Conservation (phyloP, 2,113 vertebrate species). For the Pedionomus torquatus region DNA sequence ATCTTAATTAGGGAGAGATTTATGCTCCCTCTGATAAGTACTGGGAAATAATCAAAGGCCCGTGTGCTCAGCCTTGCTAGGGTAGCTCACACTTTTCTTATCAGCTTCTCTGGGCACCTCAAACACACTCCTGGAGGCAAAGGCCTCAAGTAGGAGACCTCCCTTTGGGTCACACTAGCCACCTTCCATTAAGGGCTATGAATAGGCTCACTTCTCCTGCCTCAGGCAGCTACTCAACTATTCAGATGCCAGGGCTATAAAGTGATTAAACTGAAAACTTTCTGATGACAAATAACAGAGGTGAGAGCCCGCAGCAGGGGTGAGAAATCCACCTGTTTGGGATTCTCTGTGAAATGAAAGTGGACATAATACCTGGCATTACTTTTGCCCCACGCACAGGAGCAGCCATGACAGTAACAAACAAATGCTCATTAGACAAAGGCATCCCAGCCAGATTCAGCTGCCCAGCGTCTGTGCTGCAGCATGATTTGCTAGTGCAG, state of each 20-base stretch:
- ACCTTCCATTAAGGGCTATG: not conserved
- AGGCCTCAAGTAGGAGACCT: not conserved
- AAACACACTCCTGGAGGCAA: not conserved
- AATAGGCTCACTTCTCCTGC: not conserved
- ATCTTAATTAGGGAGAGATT: conserved; percentile 36
- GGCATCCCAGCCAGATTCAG: not conserved
- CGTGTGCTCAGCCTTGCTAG: not conserved
- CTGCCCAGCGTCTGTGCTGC: not conserved
- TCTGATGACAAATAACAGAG: not conserved
- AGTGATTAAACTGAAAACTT: not conserved
- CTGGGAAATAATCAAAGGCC: not conserved
- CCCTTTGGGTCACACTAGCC: not conserved
- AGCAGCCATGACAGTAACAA: not conserved
- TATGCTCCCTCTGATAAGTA: not conserved
- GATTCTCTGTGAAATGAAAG: not conserved
- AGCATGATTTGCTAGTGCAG: not conserved
- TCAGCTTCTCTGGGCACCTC: not conserved
- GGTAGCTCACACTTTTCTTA: not conserved
- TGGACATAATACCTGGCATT: not conserved
- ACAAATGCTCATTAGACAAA: not conserved
- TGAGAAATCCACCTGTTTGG: not conserved
- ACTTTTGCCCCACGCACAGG: not conserved
- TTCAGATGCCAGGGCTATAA: not conserved
- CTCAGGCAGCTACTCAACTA: not conserved
- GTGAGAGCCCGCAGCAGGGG: not conserved